Conservation (phyloP, 2,888 invertebrate genomes). For the Eurytoma adleriae region DNA sequence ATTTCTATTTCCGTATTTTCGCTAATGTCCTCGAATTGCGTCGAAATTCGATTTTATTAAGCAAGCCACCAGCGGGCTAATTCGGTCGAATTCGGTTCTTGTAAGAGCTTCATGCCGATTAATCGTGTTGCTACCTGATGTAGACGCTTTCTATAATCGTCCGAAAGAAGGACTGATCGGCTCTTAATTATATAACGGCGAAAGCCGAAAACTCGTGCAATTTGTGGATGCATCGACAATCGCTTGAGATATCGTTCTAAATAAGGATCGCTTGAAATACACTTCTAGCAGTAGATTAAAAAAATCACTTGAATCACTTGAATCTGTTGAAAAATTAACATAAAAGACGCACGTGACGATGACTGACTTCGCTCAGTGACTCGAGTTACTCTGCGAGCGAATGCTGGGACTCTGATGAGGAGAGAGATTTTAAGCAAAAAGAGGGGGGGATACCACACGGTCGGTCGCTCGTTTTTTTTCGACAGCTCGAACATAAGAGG, state of each 20-base stretch:
- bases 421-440: constrained; percentile 69
- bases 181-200: not conserved
- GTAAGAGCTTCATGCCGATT: not conserved
- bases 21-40: constrained; percentile 10
- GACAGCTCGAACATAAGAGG: constrained; percentile 21
- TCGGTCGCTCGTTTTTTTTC: constrained; percentile 47
- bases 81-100: constrained; percentile 4
- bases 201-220: too few species aligned
- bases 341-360: constrained; percentile 6
- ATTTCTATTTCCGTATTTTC: constrained; percentile 1
- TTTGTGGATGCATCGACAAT: too few species aligned
- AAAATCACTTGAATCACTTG: too few species aligned
- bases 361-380: constrained; percentile 32
- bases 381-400: constrained; percentile 12
- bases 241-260: not conserved
- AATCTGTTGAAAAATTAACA: too few species aligned
- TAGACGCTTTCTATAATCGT: not conserved
- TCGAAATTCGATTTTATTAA: constrained; percentile 10
- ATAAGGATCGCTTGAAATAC: constrained; percentile 2
- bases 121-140: not conserved
- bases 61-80: not conserved
- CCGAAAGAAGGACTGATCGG: not conserved
- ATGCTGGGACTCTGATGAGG: constrained; percentile 49
- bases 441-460: constrained; percentile 62
- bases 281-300: not conserved